phyloP scores from a whole-genome alignment of 2,888 invertebrate species.

The Petrolisthes cinctipes region DNA sequence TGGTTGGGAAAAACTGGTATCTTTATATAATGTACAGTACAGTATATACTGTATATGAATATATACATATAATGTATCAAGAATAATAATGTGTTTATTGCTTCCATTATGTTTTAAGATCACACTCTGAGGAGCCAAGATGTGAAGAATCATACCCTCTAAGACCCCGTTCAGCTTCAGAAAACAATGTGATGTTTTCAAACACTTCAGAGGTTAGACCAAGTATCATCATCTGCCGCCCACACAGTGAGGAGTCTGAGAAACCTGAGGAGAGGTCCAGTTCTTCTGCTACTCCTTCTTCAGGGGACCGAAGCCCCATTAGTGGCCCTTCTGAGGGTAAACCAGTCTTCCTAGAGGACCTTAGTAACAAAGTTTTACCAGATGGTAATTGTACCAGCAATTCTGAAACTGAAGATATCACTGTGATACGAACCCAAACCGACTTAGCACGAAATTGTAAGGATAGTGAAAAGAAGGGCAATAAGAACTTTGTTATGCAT shows the following conservation, averaged over 20 bases:
- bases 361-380: not conserved
- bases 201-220: conserved; percentile 26
- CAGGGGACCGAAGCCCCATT: conserved; percentile 45
- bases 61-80: not conserved
- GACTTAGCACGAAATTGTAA: not conserved
- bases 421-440: not conserved
- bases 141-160: conserved; percentile 31
- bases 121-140: conserved; percentile 58
- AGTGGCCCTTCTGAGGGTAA: conserved; percentile 8
- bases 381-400: conserved; percentile 25
- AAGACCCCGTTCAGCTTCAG: conserved; percentile 54
- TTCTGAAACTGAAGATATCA: conserved; percentile 35
- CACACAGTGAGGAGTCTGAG: not conserved
- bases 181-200: conserved; percentile 44
- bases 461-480: not conserved
- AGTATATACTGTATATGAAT: too few relatives aligned
- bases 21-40: too few relatives aligned
- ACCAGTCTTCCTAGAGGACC: conserved; percentile 15
- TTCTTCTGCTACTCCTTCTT: conserved; percentile 44
- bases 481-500: not conserved
- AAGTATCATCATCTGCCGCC: conserved; percentile 36
- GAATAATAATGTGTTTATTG: not conserved
- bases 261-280: conserved; percentile 28
- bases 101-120: conserved; percentile 24
- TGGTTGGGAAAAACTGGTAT: too few relatives aligned